Conservation (phyloP, 2,888 invertebrate genomes). For the Neoitamus cyanurus region DNA sequence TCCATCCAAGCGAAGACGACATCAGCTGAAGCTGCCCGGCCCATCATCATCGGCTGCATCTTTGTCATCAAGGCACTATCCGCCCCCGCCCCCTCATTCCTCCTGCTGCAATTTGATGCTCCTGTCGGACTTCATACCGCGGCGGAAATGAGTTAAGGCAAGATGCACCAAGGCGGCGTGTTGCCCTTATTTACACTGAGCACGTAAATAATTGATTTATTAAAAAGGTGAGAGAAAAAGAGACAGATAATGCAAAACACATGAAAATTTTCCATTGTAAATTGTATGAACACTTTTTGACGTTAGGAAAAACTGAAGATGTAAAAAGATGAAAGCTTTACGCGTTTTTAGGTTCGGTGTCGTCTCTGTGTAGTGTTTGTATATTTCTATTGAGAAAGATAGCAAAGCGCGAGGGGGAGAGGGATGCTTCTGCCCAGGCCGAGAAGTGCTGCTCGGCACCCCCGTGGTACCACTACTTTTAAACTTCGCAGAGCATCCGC, state of each 20-base stretch:
- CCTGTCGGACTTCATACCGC: neutral
- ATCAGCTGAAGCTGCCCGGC: neutral
- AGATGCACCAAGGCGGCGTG: neutral
- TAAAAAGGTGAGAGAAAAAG: constrained; percentile 35
- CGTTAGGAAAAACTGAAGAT: constrained; percentile 1
- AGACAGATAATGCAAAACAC: constrained; percentile 32
- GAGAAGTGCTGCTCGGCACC: neutral
- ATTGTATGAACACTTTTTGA: constrained; percentile 12
- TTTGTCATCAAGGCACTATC: neutral
- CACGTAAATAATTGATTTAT: constrained; percentile 19
- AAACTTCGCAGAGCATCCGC: neutral
- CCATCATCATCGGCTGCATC: neutral
- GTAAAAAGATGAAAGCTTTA: constrained; percentile 22
- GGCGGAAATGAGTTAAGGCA: neutral
- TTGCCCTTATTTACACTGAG: constrained; percentile 11
- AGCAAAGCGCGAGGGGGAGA: neutral
- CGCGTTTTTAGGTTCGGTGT: constrained; percentile 24
- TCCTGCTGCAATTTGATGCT: constrained; percentile 16
- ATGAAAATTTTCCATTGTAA: neutral
- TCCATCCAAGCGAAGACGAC: constrained; percentile 3
- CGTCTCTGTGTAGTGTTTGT: constrained; percentile 39
- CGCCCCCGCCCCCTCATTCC: neutral
- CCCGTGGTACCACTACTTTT: neutral
- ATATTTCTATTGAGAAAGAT: constrained; percentile 28
- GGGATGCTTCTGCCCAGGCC: neutral